Evolutionary conservation across 1,140 invertebrate genomes (phyloP).

Genomic region (Batillaria attramentaria): DNA sequence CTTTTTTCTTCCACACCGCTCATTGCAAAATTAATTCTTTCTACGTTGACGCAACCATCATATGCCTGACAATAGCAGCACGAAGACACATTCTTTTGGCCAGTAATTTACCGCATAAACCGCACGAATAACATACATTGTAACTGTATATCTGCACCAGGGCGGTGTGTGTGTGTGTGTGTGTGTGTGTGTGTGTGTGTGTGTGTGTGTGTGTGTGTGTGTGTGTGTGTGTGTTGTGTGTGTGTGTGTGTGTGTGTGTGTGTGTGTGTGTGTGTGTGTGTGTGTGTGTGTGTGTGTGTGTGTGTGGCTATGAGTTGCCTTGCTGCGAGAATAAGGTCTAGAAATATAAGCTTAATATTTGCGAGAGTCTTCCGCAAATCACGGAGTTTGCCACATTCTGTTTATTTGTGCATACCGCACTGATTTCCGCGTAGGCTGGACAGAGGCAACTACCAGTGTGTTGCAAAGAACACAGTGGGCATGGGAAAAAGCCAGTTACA

Average conservation of each 20-base stretch:
- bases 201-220: slow-evolving; percentile 20
- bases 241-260: not conserved
- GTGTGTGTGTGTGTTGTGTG: slow-evolving; percentile 7
- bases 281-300: slow-evolving; percentile 4
- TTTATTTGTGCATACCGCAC: not conserved
- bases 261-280: not conserved
- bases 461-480: not conserved
- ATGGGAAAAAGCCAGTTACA: not conserved
- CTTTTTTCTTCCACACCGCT: too few species aligned
- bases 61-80: too few species aligned
- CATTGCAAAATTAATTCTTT: too few species aligned
- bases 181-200: not conserved
- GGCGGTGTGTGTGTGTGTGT: too few species aligned
- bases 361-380: not conserved
- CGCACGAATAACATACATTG: not conserved
- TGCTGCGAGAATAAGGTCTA: not conserved
- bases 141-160: not conserved
- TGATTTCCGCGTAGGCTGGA: too few species aligned
- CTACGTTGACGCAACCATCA: too few species aligned
- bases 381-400: not conserved
- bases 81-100: too few species aligned
- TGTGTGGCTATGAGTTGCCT: not conserved
- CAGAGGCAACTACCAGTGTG: too few species aligned
- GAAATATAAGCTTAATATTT: not conserved
- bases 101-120: not conserved